Percentiles rank a stretch among this genome's conserved stretches.
Conservation (phyloP, 2,888 invertebrate genomes). For the Diachrysia chrysitis region DNA sequence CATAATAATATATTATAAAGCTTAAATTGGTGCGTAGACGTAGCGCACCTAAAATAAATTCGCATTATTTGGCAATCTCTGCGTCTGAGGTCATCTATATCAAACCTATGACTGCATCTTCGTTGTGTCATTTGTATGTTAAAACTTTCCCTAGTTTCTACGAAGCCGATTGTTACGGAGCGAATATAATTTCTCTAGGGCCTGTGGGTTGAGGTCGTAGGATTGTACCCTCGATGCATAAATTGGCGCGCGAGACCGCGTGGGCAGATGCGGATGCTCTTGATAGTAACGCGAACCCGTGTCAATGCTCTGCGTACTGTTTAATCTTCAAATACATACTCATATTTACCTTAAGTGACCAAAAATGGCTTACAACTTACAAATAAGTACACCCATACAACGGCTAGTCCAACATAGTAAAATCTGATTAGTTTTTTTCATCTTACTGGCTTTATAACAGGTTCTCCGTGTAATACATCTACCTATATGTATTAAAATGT, state of each 20-base stretch:
- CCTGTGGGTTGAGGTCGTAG: slow-evolving; percentile 75
- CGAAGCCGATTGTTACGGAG: slow-evolving; percentile 32
- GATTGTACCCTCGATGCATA: slow-evolving; percentile 69
- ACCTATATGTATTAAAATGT: not conserved
- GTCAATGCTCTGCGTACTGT: slow-evolving; percentile 76
- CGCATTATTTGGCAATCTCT: slow-evolving; percentile 73
- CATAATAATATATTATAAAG: too few relatives aligned
- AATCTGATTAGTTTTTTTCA: not conserved
- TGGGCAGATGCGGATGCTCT: slow-evolving; percentile 80
- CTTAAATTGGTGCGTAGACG: too few relatives aligned
- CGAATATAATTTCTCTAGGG: slow-evolving; percentile 60
- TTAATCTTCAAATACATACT: slow-evolving; percentile 56
- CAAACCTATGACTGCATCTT: slow-evolving; percentile 41
- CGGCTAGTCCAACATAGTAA: not conserved
- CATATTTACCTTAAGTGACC: slow-evolving; percentile 51
- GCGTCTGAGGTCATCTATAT: slow-evolving; percentile 67
- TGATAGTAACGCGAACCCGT: slow-evolving; percentile 73
- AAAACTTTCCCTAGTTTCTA: slow-evolving; percentile 54
- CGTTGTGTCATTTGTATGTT: slow-evolving; percentile 26
- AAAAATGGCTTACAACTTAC: slow-evolving; percentile 21
- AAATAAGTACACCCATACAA: too few relatives aligned
- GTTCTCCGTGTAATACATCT: not conserved
- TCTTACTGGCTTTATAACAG: not conserved
- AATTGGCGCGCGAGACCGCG: slow-evolving; percentile 79
- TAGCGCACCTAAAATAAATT: slow-evolving; percentile 68